phyloP scores from a whole-genome alignment of 2,888 invertebrate genomes.

The Leistus spinibarbis region DNA sequence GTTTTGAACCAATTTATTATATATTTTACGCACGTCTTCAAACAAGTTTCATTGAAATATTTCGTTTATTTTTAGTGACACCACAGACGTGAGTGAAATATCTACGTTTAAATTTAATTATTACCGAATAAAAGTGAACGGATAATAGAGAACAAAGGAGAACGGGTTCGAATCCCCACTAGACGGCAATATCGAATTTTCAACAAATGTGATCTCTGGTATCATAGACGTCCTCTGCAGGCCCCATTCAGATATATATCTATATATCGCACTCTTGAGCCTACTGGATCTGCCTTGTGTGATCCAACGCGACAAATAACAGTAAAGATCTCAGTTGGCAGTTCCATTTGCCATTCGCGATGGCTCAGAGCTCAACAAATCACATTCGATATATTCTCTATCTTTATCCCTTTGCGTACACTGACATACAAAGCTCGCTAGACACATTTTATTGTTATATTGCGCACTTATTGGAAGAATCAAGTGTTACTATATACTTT shows the following conservation, averaged over 20 bases:
- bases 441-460: background rate
- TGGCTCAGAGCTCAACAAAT: background rate
- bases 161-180: background rate
- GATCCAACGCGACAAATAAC: constrained; percentile 39
- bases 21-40: no score
- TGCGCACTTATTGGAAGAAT: no score
- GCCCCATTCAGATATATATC: background rate
- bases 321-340: constrained; percentile 34
- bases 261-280: background rate
- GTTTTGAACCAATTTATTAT: no score
- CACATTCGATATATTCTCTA: background rate
- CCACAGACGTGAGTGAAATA: no score
- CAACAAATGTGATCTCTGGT: background rate
- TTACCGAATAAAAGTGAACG: no score
- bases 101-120: no score
- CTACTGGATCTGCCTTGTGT: background rate
- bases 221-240: background rate
- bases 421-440: background rate
- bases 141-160: no score
- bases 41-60: no score
- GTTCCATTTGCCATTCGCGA: constrained; percentile 27
- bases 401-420: background rate
- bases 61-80: no score
- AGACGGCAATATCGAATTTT: background rate
- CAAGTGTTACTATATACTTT: no score